phyloP scores from a whole-genome alignment of 2,888 invertebrate genomes.

The Psylliodes chrysocephalus region DNA sequence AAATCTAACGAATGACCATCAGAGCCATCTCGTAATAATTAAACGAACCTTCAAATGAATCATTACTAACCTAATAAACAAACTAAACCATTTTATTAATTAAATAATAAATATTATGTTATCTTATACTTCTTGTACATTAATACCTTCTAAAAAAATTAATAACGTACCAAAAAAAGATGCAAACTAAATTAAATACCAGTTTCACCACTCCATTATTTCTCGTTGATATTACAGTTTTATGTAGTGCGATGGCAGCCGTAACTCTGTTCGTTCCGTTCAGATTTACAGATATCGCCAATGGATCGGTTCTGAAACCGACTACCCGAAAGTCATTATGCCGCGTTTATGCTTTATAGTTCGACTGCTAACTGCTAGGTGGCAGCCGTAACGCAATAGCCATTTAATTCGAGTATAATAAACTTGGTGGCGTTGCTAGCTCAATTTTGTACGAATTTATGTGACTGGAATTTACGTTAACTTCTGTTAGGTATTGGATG shows the following conservation, averaged over 20 bases:
- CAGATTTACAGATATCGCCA: slow-evolving; percentile 41
- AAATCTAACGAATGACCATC: not conserved
- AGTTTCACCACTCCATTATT: not conserved
- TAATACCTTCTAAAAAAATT: too few relatives aligned
- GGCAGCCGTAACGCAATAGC: slow-evolving; percentile 48
- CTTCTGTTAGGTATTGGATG: not conserved
- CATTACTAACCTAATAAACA: not conserved
- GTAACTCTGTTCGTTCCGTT: slow-evolving; percentile 8
- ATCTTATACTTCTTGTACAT: too few relatives aligned
- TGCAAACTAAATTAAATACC: not conserved
- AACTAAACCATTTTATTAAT: too few relatives aligned
- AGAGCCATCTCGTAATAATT: not conserved
- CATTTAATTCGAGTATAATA: slow-evolving; percentile 31
- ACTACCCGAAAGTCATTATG: slow-evolving; percentile 48
- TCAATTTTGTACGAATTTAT: slow-evolving; percentile 1
- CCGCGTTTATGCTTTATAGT: slow-evolving; percentile 55
- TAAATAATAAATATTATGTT: too few relatives aligned
- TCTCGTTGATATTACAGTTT: slow-evolving; percentile 21
- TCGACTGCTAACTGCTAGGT: slow-evolving; percentile 60
- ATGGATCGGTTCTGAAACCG: slow-evolving; percentile 49
- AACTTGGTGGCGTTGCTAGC: slow-evolving; percentile 34
- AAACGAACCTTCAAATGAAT: not conserved
- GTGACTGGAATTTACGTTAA: not conserved
- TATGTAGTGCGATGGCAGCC: slow-evolving; percentile 16
- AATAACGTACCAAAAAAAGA: not conserved